Evolutionary conservation across 2,888 invertebrate species (phyloP).

Genomic region (Dione vanillae): DNA sequence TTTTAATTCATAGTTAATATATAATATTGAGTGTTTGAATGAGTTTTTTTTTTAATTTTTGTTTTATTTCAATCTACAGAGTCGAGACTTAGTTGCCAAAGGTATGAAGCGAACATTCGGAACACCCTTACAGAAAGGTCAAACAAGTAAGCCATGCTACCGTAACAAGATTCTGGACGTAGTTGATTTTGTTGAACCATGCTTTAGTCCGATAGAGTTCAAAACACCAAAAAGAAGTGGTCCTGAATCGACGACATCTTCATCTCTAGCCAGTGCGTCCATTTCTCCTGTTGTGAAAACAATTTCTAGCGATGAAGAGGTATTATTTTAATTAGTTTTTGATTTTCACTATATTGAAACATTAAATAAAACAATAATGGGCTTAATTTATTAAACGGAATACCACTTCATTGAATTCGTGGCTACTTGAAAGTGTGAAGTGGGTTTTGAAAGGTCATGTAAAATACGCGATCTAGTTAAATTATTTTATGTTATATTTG

Average conservation of each 20-base stretch:
- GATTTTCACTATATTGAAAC: no score
- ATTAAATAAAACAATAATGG: no score
- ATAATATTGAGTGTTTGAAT: no score
- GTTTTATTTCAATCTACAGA: slow-evolving; percentile 53
- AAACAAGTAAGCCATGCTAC: slow-evolving; percentile 58
- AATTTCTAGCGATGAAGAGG: slow-evolving; percentile 75
- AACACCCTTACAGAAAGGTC: slow-evolving; percentile 65
- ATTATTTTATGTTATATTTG: no score
- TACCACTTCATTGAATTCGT: no score
- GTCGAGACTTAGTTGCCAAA: slow-evolving; percentile 62
- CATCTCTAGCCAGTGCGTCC: slow-evolving; percentile 66
- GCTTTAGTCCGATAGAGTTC: slow-evolving; percentile 74
- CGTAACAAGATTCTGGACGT: slow-evolving; percentile 74
- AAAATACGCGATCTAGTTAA: no score
- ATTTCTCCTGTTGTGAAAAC: slow-evolving; percentile 72
- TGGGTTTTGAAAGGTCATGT: no score
- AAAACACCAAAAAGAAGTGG: slow-evolving; percentile 64
- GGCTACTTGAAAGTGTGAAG: no score
- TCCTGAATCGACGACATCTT: slow-evolving; percentile 59
- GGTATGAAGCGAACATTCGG: slow-evolving; percentile 78
- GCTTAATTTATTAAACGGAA: no score
- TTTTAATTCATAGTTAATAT: no score
- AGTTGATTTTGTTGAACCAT: slow-evolving; percentile 71
- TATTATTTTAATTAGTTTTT: slow-evolving; percentile 39
- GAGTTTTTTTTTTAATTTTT: neutral